phyloP scores from a whole-genome alignment of 2,888 invertebrate species.

The Melipona bicolor region DNA sequence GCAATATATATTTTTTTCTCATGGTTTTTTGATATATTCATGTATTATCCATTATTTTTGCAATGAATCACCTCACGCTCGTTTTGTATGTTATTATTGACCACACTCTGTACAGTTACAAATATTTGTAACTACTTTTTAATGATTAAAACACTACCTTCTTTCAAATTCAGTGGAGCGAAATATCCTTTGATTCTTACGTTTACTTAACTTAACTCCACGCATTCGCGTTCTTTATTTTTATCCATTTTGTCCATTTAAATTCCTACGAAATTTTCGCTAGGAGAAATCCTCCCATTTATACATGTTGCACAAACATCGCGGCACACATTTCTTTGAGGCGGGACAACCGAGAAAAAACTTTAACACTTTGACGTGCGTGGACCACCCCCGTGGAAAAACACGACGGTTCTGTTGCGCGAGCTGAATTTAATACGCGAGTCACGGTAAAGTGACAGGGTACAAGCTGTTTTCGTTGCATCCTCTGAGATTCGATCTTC shows the following conservation, averaged over 20 bases:
- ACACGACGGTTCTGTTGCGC: slow-evolving; percentile 57
- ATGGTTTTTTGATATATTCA: too few relatives aligned
- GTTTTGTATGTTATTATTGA: too few relatives aligned
- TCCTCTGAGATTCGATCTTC: slow-evolving; percentile 71
- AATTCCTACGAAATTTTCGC: slow-evolving; percentile 1
- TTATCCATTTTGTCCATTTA: background rate
- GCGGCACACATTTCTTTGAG: slow-evolving; percentile 39
- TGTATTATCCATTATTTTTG: background rate
- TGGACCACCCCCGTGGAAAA: slow-evolving; percentile 70
- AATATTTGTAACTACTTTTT: too few relatives aligned
- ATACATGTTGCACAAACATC: slow-evolving; percentile 37
- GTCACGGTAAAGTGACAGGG: slow-evolving; percentile 70
- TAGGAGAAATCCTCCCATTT: background rate
- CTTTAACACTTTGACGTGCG: slow-evolving; percentile 48
- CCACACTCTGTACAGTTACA: too few relatives aligned
- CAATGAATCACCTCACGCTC: too few relatives aligned
- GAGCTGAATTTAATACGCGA: slow-evolving; percentile 72
- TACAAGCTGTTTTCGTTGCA: slow-evolving; percentile 77
- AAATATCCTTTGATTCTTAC: background rate
- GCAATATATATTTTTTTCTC: too few relatives aligned
- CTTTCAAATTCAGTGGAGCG: background rate
- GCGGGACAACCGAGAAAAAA: slow-evolving; percentile 14
- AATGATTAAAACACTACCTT: background rate
- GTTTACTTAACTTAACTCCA: background rate
- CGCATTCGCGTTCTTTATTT: background rate